Evolutionary conservation across 92 coral and sea anemone species (phyloP).

Genomic region (Hydrozoanthus gracilis): DNA sequence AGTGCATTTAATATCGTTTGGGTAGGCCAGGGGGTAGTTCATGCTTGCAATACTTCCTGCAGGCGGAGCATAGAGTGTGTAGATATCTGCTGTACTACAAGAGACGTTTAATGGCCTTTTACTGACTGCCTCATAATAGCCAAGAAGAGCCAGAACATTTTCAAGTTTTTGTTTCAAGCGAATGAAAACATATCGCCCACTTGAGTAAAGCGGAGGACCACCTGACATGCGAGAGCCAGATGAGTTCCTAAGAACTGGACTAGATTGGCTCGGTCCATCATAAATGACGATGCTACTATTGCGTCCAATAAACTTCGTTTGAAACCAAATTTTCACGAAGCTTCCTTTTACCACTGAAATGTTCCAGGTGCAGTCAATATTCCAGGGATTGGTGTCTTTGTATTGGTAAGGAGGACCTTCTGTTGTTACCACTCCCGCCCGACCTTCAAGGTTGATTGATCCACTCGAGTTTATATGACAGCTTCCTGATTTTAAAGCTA

Average conservation of each 20-base stretch:
- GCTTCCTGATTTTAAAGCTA: not conserved
- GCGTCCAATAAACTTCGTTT: not conserved
- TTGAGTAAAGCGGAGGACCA: slow-evolving; percentile 18
- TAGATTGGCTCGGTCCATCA: slow-evolving; percentile 11
- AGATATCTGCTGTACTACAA: not conserved
- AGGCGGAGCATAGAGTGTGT: not conserved
- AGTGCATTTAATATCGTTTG: slow-evolving; percentile 6
- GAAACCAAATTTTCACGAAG: slow-evolving; percentile 22
- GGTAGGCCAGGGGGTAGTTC: slow-evolving; percentile 9
- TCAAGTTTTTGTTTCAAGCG: not conserved
- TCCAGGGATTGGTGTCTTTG: not conserved
- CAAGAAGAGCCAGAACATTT: not conserved
- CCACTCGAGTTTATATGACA: slow-evolving; percentile 15
- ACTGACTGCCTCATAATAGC: slow-evolving; percentile 3
- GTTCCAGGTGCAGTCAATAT: slow-evolving; percentile 13
- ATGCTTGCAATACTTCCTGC: not conserved
- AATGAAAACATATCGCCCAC: not conserved
- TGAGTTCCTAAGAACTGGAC: slow-evolving; percentile 13
- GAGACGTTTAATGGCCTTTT: not conserved
- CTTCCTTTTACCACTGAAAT: not conserved
- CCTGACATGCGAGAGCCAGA: not conserved
- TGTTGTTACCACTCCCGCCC: not conserved
- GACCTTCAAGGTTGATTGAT: not conserved
- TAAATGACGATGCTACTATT: slow-evolving; percentile 11
- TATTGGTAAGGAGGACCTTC: slow-evolving; percentile 8